Percentiles rank a stretch among this genome's conserved stretches.
phyloP scores from a whole-genome alignment of 2,113 vertebrate species.

The Saccopteryx leptura region DNA sequence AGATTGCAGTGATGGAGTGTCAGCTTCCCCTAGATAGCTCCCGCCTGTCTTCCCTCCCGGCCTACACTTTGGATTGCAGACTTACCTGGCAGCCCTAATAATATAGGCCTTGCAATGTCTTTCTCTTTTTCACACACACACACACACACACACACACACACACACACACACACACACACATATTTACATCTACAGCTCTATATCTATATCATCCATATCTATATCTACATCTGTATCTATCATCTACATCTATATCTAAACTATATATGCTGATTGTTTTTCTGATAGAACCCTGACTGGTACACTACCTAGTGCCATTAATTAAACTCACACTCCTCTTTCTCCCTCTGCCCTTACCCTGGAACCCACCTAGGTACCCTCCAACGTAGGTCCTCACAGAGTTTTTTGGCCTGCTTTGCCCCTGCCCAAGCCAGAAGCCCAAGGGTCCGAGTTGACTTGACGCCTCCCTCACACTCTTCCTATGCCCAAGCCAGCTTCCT shows the following conservation, averaged over 20 bases:
- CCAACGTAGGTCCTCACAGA: not conserved
- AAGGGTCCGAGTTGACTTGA: too few relatives aligned
- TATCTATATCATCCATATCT: too few relatives aligned
- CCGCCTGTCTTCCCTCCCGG: not conserved
- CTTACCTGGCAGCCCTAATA: not conserved
- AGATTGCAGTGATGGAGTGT: not conserved
- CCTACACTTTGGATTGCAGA: not conserved
- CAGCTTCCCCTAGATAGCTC: not conserved
- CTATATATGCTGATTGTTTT: not conserved
- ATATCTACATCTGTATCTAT: too few relatives aligned
- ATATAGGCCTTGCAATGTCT: not conserved
- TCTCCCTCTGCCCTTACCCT: not conserved
- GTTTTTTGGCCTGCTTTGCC: fast-evolving
- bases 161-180: too few relatives aligned
- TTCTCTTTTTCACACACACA: not conserved
- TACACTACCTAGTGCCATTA: not conserved
- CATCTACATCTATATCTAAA: too few relatives aligned
- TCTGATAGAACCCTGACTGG: not conserved
- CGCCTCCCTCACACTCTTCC: not conserved
- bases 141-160: too few relatives aligned
- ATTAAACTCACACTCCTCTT: not conserved
- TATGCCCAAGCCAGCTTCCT: fast-evolving
- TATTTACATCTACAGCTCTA: too few relatives aligned
- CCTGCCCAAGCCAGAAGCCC: not conserved
- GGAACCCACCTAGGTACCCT: fast-evolving